Evolutionary conservation across 2,888 invertebrate genomes (phyloP), one percentile per base, ranked within the genome.

Genomic region (Hoplodrina ambigua): DNA sequence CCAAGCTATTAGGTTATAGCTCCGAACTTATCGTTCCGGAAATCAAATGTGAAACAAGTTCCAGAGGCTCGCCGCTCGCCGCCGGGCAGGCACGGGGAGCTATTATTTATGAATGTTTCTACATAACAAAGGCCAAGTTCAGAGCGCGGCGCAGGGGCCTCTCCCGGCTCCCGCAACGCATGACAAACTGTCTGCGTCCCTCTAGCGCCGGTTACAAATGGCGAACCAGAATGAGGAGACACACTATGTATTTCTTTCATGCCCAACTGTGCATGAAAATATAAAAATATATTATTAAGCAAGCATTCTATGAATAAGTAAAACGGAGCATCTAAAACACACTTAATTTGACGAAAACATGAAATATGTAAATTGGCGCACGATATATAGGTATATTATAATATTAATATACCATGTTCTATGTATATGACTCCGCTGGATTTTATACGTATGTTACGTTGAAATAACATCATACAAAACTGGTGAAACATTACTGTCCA

Each of bases 191-290:
- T 25, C 62, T 30, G 50, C 58, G 61, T 49, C 62, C 58, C 62
- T 58, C 41, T 33, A 6, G 11, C 55, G 69, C 69, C 57, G 17
- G 57, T 70, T 61, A 77, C 77, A 70, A 77, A 77, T 80, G 58
- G 64, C 64, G 46, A 8, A 70, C 33, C 44, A 61, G 69, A 80
- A 65, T 58, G 46, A 69, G 30, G 20, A 69, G 60, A 80, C 69
- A 54, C 53, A 61, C 75, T 64, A 64, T 75, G 52, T 77, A 61
- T 80, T 70, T 77, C 64, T 76, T 70, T 77, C 65, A 71, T 56
- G 77, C 81, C 58, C 71, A 53, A 44, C 77, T 57, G 65, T 65
- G 77, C 81, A 64, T n/a, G 64, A 70, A 55, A 55, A 62, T 76
- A 69, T 55, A 80, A 49, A 54, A 37, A 66, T 30, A 63, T 50